phyloP scores from a whole-genome alignment of 2,113 vertebrate genomes.

The Vidua chalybeata region DNA sequence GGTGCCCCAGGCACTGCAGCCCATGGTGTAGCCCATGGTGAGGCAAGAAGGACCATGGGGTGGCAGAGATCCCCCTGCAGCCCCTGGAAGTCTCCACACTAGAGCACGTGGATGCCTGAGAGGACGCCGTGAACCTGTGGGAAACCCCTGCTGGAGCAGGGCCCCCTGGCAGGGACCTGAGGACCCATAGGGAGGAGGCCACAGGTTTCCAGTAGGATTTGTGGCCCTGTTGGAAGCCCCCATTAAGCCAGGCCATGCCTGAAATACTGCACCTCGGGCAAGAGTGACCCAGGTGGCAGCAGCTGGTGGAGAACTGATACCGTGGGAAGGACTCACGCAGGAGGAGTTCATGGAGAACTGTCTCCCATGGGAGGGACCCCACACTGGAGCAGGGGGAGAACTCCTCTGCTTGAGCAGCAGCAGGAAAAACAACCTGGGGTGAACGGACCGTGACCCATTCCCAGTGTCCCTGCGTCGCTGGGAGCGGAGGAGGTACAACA shows the following conservation, averaged over 20 bases:
- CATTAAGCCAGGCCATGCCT: neutral
- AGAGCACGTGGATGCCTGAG: neutral
- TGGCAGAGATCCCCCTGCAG: neutral
- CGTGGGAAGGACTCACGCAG: accelerated
- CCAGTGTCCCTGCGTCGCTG: accelerated
- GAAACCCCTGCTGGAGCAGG: neutral
- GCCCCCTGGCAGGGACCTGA: too few relatives aligned
- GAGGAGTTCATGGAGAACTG: neutral
- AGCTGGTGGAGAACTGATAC: neutral
- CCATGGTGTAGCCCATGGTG: neutral
- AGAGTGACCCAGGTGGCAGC: too few relatives aligned
- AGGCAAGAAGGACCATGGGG: too few relatives aligned
- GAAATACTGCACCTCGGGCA: neutral
- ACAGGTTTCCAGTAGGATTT: neutral
- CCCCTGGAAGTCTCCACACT: neutral
- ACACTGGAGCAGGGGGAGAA: accelerated
- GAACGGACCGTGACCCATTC: neutral
- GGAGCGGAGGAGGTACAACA: neutral
- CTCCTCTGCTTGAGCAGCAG: neutral
- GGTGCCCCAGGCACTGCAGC: neutral
- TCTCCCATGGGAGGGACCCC: neutral
- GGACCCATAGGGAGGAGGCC: neutral
- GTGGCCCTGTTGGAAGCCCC: neutral
- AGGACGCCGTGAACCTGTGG: neutral
- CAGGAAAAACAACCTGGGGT: neutral